Base-by-base conservation (phyloP, 2,888 invertebrate genomes). In the Caenorhabditis sp. region DNA sequence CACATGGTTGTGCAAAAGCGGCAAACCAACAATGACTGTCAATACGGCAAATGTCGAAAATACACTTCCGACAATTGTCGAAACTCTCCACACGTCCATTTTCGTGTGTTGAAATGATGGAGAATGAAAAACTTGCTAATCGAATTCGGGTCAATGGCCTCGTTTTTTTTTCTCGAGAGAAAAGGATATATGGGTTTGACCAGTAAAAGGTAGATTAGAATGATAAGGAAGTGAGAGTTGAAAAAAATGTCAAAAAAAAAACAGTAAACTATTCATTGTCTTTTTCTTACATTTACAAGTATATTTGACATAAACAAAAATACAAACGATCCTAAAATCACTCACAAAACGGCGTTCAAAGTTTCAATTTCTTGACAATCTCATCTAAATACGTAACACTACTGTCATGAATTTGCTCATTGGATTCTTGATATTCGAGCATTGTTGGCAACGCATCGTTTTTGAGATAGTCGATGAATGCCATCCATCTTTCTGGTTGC, bases 1-100 rank as follows among this genome's bases (percentile, higher is more conserved):
- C 20, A 83, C 73, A 61, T 82, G 76, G 59, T 78, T 70, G 70
- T 86, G 85, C 70, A 82, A 64, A 49, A 87, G 70, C 10, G 86
- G 86, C 52, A 86, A 74, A 4, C 83, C 80, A 53, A 86, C 71
- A 53, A 86, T 78, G 25, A 81, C 76, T 14, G 84, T 68, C 52
- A 87, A 67, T 3, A 86, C 67, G 60, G 81, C 80, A 50, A 83
- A 77, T 20, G 87, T 87, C 17, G 86, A 85, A 49, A 83, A 69
- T 2, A 85, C 77, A 10, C 80, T 76, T 5, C 84, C 83, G 21
- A 80, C 43, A 50, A 83, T 73, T 14, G 83, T 83, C 52, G 84
- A 81, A 58, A 67, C 64, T 14, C 81, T 63, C 74, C 70, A 75
- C 26, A 68, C 54, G 14, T 59, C 50, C n/a, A 67, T 56, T 5